phyloP scores from a whole-genome alignment of 2,113 vertebrate species.

The Quiscalus mexicanus region DNA sequence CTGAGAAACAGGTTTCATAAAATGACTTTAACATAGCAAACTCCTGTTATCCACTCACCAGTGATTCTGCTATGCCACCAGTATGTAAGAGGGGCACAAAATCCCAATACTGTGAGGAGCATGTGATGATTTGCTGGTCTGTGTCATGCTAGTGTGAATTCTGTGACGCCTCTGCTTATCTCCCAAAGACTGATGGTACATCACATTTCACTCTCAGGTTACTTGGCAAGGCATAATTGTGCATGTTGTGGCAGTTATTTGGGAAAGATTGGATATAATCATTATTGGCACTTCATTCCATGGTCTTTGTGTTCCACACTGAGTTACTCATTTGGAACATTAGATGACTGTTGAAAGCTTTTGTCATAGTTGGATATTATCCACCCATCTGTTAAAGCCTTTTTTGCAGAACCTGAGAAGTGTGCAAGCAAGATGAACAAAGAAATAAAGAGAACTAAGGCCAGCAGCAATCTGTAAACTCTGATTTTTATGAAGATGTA shows the following conservation, averaged over 20 bases:
- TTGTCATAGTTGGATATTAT: constrained; percentile 12
- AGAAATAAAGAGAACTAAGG: not conserved
- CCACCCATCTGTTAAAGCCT: not conserved
- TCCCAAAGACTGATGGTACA: not conserved
- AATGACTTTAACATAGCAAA: not conserved
- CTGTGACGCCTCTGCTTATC: not conserved
- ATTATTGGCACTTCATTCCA: not conserved
- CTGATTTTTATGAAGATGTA: not conserved
- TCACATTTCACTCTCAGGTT: not conserved
- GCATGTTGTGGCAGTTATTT: not conserved
- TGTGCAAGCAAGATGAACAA: not conserved
- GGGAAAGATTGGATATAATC: not conserved
- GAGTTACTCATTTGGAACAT: not conserved
- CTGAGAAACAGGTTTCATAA: not conserved
- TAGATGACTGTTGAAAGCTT: constrained; percentile 36
- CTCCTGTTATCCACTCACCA: not conserved
- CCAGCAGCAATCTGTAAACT: not conserved
- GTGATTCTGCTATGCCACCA: not conserved
- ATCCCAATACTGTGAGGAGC: not conserved
- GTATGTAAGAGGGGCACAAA: not conserved
- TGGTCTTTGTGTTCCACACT: not conserved
- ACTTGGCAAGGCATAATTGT: not conserved
- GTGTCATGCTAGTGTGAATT: not conserved
- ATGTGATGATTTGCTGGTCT: not conserved
- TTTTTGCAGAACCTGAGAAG: not conserved